These are phyloP conservation scores for Yponomeuta malinellus DNA, from an alignment of 2,888 invertebrate species.

Conservation along the genomic window DNA sequence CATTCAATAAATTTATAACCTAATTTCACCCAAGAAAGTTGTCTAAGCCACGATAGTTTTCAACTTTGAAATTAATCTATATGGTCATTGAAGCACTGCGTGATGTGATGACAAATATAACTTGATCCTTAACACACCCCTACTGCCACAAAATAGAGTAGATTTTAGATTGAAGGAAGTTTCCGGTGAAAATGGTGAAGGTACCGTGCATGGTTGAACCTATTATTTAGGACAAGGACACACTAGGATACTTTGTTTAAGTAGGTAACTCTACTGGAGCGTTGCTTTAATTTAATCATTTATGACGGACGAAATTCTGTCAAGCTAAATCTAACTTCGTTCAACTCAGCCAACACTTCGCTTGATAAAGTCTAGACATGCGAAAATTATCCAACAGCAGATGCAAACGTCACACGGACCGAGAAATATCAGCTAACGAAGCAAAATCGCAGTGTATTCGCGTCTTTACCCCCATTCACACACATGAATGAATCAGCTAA, in stretches of 20 bases:
- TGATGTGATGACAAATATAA: neutral
- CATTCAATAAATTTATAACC: constrained; percentile 31
- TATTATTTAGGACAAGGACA: neutral
- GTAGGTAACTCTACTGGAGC: neutral
- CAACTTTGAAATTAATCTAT: constrained; percentile 47
- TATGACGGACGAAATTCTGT: too few relatives aligned
- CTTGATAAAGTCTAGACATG: neutral
- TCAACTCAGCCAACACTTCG: too few relatives aligned
- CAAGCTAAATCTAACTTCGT: too few relatives aligned
- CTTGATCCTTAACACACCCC: neutral
- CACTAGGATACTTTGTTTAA: neutral
- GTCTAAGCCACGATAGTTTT: constrained; percentile 29
- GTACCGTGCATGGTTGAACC: neutral
- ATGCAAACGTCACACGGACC: neutral
- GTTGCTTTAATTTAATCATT: too few relatives aligned
- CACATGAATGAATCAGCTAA: constrained; percentile 15
- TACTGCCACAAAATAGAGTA: neutral
- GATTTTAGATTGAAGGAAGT: neutral
- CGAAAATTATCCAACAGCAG: neutral
- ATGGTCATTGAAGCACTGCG: constrained; percentile 33
- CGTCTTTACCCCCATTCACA: constrained; percentile 1
- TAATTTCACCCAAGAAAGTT: constrained; percentile 31
- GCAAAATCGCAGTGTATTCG: neutral
- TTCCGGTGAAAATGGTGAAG: neutral
- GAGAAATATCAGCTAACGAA: neutral